Evolutionary conservation across 2,113 vertebrate species (phyloP).

Genomic region (Clarias gariepinus): DNA sequence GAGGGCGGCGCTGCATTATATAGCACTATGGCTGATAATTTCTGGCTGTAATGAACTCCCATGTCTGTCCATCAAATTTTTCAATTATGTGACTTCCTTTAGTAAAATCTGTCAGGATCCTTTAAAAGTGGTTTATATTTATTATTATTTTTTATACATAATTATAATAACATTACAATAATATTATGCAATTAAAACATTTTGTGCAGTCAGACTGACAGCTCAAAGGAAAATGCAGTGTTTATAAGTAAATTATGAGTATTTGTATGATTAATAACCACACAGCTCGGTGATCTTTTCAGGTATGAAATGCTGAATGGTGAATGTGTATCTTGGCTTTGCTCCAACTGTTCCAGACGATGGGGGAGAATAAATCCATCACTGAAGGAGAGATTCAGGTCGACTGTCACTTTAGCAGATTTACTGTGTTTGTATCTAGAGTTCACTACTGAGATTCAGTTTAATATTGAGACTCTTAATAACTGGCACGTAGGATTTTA

Average conservation of each 20-base stretch:
- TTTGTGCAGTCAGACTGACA: neutral
- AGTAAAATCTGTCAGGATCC: neutral
- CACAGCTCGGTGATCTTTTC: neutral
- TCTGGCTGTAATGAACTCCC: neutral
- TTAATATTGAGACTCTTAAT: neutral
- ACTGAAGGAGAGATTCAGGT: neutral
- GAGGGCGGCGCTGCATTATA: neutral
- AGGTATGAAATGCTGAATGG: neutral
- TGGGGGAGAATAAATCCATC: neutral
- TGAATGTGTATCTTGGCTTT: neutral
- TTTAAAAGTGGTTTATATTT: neutral
- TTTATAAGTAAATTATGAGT: neutral
- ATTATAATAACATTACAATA: too few species aligned
- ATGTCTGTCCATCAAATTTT: neutral
- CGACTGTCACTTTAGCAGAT: constrained; percentile 12
- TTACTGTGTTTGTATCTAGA: constrained; percentile 5
- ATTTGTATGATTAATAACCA: neutral
- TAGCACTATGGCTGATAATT: neutral
- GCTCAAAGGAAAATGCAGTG: neutral
- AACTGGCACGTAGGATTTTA: neutral
- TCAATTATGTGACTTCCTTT: neutral
- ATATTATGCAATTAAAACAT: neutral
- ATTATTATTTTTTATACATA: neutral
- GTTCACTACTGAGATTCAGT: neutral
- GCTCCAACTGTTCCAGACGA: neutral